These are phyloP conservation scores for Xanthorhoe designata DNA, from an alignment of 2,888 invertebrate genomes.

Conservation along the genomic window DNA sequence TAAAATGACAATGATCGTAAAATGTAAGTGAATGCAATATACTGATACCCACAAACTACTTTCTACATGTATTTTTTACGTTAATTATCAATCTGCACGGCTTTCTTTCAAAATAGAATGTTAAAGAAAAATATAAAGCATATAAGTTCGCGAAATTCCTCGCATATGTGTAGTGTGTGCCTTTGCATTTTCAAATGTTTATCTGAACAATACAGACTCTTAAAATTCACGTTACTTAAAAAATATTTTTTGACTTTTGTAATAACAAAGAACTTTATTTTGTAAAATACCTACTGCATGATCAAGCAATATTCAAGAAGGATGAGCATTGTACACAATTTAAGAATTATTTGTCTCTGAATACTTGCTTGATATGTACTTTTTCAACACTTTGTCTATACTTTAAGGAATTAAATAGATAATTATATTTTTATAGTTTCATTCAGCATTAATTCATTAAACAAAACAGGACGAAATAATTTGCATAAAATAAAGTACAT, in stretches of 20 bases:
- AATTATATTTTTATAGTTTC: slow-evolving; percentile 51
- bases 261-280: neutral
- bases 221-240: neutral
- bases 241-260: neutral
- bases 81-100: slow-evolving; percentile 11
- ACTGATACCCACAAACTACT: slow-evolving; percentile 31
- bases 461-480: neutral
- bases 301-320: slow-evolving; percentile 47
- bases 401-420: slow-evolving; percentile 55
- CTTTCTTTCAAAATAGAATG: slow-evolving; percentile 19
- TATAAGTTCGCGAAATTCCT: slow-evolving; percentile 22
- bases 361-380: slow-evolving; percentile 48
- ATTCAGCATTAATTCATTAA: slow-evolving; percentile 30
- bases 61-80: slow-evolving; percentile 21
- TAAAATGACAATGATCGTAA: slow-evolving; percentile 50
- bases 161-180: slow-evolving; percentile 7
- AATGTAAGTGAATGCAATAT: slow-evolving; percentile 37
- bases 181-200: slow-evolving; percentile 11
- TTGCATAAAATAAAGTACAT: too few species aligned
- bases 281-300: slow-evolving; percentile 35
- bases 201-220: neutral
- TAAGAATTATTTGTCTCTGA: slow-evolving; percentile 38
- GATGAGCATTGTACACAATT: slow-evolving; percentile 39
- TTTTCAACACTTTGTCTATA: slow-evolving; percentile 52
- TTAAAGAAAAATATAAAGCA: slow-evolving; percentile 35